phyloP scores from a whole-genome alignment of 2,888 invertebrate genomes.

The Itoplectis maculator region DNA sequence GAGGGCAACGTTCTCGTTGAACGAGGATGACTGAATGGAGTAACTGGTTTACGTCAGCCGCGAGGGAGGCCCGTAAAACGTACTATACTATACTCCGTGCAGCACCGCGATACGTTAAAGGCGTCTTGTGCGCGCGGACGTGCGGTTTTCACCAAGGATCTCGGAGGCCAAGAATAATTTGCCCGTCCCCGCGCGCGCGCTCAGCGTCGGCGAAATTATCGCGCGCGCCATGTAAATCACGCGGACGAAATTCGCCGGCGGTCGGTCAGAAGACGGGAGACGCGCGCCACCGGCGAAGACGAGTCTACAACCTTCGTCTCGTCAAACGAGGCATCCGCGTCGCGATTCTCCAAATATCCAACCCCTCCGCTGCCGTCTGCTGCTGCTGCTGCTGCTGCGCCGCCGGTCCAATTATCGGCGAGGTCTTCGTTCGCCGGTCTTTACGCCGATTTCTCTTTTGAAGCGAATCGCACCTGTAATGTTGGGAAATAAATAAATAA shows the following conservation, averaged over 20 bases:
- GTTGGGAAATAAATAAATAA: background rate
- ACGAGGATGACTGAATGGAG: slow-evolving; percentile 70
- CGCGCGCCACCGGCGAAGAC: background rate
- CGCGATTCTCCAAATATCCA: slow-evolving; percentile 34
- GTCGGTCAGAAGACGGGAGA: background rate
- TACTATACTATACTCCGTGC: slow-evolving; percentile 56
- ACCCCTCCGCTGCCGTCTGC: slow-evolving; percentile 4
- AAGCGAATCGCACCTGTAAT: background rate
- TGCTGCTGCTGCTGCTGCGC: no score
- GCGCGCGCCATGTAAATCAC: slow-evolving; percentile 66
- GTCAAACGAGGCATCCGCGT: slow-evolving; percentile 36
- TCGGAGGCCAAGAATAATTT: slow-evolving; percentile 33
- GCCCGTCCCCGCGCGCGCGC: slow-evolving; percentile 12
- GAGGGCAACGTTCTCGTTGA: slow-evolving; percentile 48
- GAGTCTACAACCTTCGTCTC: slow-evolving; percentile 34
- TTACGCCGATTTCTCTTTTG: background rate
- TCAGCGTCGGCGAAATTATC: slow-evolving; percentile 29
- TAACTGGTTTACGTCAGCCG: slow-evolving; percentile 73
- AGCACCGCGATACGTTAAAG: slow-evolving; percentile 33
- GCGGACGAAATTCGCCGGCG: slow-evolving; percentile 47
- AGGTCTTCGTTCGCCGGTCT: background rate
- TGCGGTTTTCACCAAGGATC: slow-evolving; percentile 53
- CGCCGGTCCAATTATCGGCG: background rate
- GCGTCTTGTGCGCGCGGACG: slow-evolving; percentile 33
- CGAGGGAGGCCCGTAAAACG: slow-evolving; percentile 41